Evolutionary conservation across 2,113 vertebrate species (phyloP).

Genomic region (Solea solea): DNA sequence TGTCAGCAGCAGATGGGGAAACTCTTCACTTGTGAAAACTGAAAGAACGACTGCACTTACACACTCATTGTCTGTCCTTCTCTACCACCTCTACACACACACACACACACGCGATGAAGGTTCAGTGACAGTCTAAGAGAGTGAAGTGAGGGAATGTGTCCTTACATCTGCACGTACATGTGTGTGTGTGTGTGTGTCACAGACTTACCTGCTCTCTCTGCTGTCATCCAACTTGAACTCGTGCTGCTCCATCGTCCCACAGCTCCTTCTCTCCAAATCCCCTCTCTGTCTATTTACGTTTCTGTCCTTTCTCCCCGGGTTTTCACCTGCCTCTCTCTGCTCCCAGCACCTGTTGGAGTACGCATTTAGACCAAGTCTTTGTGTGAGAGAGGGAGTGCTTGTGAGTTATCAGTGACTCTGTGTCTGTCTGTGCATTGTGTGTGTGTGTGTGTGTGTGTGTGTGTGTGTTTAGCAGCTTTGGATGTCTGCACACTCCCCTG

Average conservation of each 20-base stretch:
- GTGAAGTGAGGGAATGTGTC: neutral
- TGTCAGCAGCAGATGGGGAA: conserved; percentile 66
- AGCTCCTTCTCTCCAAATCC: conserved; percentile 22
- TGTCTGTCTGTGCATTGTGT: conserved; percentile 5
- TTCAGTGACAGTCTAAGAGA: conserved; percentile 21
- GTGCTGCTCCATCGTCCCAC: conserved; percentile 58
- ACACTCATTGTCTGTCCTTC: neutral
- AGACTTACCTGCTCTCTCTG: conserved; percentile 64
- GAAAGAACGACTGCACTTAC: conserved; percentile 38
- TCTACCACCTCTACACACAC: too few relatives aligned
- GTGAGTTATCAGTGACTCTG: conserved; percentile 25
- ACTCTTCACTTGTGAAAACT: conserved; percentile 55
- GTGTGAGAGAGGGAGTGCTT: conserved; percentile 24
- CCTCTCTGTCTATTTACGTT: conserved; percentile 6
- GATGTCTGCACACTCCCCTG: conserved; percentile 54
- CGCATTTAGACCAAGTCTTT: conserved; percentile 48
- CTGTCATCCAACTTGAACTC: conserved; percentile 62
- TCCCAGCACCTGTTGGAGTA: conserved; percentile 72
- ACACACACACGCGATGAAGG: too few relatives aligned
- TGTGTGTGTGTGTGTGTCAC: conserved; percentile 15
- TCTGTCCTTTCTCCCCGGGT: conserved; percentile 23
- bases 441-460: conserved; percentile 14
- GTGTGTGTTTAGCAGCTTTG: conserved; percentile 42
- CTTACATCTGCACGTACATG: neutral
- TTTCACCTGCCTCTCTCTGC: conserved; percentile 54